phyloP scores from a whole-genome alignment of 2,888 invertebrate species.

The Drosophila stalkeri region DNA sequence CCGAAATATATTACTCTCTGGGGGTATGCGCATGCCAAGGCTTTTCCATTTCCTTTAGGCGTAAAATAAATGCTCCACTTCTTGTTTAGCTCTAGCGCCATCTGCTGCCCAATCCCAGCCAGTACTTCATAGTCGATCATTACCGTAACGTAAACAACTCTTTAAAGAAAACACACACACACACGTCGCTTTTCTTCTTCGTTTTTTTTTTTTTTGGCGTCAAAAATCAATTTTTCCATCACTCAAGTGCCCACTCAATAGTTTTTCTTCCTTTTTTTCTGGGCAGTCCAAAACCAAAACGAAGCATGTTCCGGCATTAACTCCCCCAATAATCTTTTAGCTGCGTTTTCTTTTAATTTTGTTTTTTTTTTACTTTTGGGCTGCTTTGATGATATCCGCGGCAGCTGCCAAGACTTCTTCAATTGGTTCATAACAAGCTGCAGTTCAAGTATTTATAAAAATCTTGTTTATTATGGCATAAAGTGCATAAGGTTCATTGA shows the following conservation, averaged over 20 bases:
- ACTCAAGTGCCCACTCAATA: slow-evolving; percentile 69
- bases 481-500: slow-evolving; percentile 71
- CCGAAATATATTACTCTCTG: not conserved
- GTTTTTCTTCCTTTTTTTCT: slow-evolving; percentile 16
- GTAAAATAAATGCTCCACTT: slow-evolving; percentile 1
- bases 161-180: slow-evolving; percentile 18
- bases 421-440: slow-evolving; percentile 67
- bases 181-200: slow-evolving; percentile 7
- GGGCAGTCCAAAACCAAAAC: slow-evolving; percentile 20
- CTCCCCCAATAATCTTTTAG: slow-evolving; percentile 56
- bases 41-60: slow-evolving; percentile 11
- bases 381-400: slow-evolving; percentile 57
- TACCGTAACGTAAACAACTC: slow-evolving; percentile 41
- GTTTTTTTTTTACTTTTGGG: slow-evolving; percentile 21
- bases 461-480: slow-evolving; percentile 69
- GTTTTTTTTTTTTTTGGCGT: slow-evolving; percentile 30
- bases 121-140: slow-evolving; percentile 35
- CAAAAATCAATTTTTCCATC: slow-evolving; percentile 52
- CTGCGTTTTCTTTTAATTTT: slow-evolving; percentile 10
- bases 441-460: slow-evolving; percentile 62
- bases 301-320: slow-evolving; percentile 52
- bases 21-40: not conserved
- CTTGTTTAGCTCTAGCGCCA: slow-evolving; percentile 35
- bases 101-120: slow-evolving; percentile 31
- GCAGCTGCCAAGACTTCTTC: slow-evolving; percentile 70